These are phyloP conservation scores for Cheilosia urbana DNA, from an alignment of 2,888 invertebrate species.

Conservation along the genomic window DNA sequence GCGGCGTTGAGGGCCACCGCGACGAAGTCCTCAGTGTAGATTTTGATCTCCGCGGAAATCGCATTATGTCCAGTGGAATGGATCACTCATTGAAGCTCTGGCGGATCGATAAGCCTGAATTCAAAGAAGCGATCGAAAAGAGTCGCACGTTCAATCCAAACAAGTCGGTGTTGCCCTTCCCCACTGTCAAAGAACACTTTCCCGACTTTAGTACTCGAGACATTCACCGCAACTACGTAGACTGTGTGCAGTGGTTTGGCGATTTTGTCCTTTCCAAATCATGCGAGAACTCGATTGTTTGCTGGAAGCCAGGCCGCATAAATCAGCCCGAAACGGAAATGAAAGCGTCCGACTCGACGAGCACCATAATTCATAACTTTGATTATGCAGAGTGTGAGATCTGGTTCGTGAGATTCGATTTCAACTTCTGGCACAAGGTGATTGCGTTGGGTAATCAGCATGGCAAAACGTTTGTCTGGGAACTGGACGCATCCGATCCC, in stretches of 20 bases:
- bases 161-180: slow-evolving; percentile 92
- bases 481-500: slow-evolving; percentile 94
- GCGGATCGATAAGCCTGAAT: slow-evolving; percentile 92
- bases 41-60: slow-evolving; percentile 91
- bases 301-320: slow-evolving; percentile 97
- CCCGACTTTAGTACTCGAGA: slow-evolving; percentile 98
- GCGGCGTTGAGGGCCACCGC: slow-evolving; percentile 98
- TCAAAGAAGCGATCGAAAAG: slow-evolving; percentile 92
- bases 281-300: slow-evolving; percentile 97
- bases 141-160: slow-evolving; percentile 93
- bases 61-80: slow-evolving; percentile 99
- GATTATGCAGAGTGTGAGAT: slow-evolving; percentile 98
- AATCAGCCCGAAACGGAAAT: slow-evolving; percentile 89
- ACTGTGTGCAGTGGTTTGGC: slow-evolving; percentile 98
- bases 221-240: slow-evolving; percentile 99
- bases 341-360: slow-evolving; percentile 90
- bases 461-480: slow-evolving; percentile 97
- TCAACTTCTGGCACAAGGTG: slow-evolving; percentile 95
- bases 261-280: slow-evolving; percentile 97
- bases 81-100: slow-evolving; percentile 98
- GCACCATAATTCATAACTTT: slow-evolving; percentile 94
- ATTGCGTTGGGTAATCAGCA: slow-evolving; percentile 97
- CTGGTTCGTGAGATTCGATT: slow-evolving; percentile 98
- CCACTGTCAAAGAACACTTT: slow-evolving; percentile 95
- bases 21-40: slow-evolving; percentile 95